Evolutionary conservation across 2,888 invertebrate species (phyloP), one percentile per base, ranked within the genome.

Genomic region (Thumatha senex): DNA sequence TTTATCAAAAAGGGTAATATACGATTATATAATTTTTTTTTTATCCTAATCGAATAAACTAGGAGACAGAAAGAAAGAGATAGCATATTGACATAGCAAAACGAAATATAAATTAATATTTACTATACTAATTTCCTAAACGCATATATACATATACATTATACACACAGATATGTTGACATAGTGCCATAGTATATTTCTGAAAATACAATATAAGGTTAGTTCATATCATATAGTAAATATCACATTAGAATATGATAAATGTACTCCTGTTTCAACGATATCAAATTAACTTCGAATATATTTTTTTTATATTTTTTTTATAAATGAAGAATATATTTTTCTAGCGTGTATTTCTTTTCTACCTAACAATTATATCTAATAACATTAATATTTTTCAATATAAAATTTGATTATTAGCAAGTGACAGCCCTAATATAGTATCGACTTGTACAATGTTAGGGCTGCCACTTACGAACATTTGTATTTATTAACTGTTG

Each of bases 1-100:
- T 59, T 18, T 58, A 33, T 50, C 40, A 33, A 46, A 15, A 53
- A 44, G 43, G 45, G 10, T 12, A 30, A 11, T 5, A 29, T 29
- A 33, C 11, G n/a, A 14, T 3, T 36, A 9, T n/a, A n/a, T n/a
- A n/a, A n/a, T n/a, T n/a, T n/a, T 10, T 36, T 10, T 39, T 18
- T 8, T 39, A 18, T 18, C n/a, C 36, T 36, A 36, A n/a, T n/a
- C n/a, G n/a, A n/a, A 36, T 15, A 36, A 14, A 42, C 7, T 33
- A 2, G n/a, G 42, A 15, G n/a, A 33, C 4, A 43, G 3, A 35
- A 10, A 34, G 4, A 35, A 10, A 24, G 15, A 44, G 10, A 35
- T 5, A 13, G 10, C 9, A 13, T 11, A 0, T 11, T n/a, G n/a
- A 15, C 2, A 2, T 10, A 31, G 3, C 11, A 31, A 24, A 8